phyloP scores from a whole-genome alignment of 2,888 invertebrate genomes.

The Andricus quercusramuli region DNA sequence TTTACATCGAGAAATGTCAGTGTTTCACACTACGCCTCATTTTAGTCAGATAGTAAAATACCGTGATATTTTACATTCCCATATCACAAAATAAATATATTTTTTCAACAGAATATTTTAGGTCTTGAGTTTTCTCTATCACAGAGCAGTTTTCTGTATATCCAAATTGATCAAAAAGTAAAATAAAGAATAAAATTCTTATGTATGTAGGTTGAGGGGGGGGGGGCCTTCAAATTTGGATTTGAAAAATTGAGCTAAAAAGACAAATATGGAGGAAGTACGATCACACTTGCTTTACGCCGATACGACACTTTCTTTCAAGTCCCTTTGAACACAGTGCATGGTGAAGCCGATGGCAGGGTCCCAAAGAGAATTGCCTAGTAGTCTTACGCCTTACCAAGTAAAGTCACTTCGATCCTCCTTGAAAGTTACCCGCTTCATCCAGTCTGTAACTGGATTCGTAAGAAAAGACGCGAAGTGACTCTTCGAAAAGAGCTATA shows the following conservation, averaged over 20 bases:
- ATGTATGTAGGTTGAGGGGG: too few species aligned
- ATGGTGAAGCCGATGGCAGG: conserved; percentile 66
- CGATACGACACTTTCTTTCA: conserved; percentile 46
- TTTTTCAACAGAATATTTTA: too few species aligned
- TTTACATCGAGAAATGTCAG: too few species aligned
- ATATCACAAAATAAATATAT: too few species aligned
- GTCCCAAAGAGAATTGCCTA: conserved; percentile 76
- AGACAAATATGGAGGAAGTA: neutral
- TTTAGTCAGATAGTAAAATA: too few species aligned
- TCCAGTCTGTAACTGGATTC: conserved; percentile 56
- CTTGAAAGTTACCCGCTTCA: conserved; percentile 67
- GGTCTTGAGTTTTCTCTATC: too few species aligned
- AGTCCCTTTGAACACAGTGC: conserved; percentile 52
- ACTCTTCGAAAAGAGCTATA: conserved; percentile 63
- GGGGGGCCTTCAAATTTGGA: neutral
- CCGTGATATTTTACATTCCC: too few species aligned
- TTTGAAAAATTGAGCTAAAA: neutral
- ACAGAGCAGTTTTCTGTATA: too few species aligned
- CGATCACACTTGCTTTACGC: neutral
- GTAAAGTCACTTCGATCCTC: conserved; percentile 71
- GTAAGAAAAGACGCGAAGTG: conserved; percentile 66
- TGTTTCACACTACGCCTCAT: too few species aligned
- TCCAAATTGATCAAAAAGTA: too few species aligned
- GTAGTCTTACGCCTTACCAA: conserved; percentile 68
- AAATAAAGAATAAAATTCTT: too few species aligned